Evolutionary conservation across 2,888 invertebrate genomes (phyloP).

Genomic region (Napeogenes inachia): DNA sequence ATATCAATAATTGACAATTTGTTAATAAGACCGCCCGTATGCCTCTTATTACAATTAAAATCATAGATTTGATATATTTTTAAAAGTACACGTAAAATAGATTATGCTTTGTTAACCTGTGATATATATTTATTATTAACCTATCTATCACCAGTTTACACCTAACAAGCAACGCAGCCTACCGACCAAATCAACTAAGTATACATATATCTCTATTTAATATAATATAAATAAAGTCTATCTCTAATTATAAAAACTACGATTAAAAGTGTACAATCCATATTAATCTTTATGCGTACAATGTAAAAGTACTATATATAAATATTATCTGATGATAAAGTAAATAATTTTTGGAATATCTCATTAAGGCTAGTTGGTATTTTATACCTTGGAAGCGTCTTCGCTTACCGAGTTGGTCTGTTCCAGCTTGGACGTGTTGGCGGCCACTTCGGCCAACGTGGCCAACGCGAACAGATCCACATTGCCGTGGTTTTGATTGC

Average conservation of each 20-base stretch:
- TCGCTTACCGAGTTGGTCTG: constrained; percentile 55
- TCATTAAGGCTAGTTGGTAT: constrained; percentile 70
- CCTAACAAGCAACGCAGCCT: constrained; percentile 67
- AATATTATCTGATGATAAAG: constrained; percentile 74
- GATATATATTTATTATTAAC: constrained; percentile 43
- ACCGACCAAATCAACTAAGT: constrained; percentile 49
- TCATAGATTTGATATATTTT: constrained; percentile 20
- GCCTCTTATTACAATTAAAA: constrained; percentile 21
- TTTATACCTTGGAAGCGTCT: constrained; percentile 67
- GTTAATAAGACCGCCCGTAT: constrained; percentile 31
- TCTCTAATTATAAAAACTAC: constrained; percentile 70
- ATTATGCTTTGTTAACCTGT: constrained; percentile 66
- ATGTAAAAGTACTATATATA: constrained; percentile 75
- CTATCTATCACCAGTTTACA: constrained; percentile 56
- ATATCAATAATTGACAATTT: constrained; percentile 32
- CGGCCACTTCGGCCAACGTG: constrained; percentile 82
- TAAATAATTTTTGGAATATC: constrained; percentile 76
- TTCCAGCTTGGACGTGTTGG: constrained; percentile 71
- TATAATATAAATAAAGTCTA: constrained; percentile 69
- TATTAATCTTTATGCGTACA: constrained; percentile 69
- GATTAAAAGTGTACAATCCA: constrained; percentile 71
- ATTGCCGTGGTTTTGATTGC: constrained; percentile 47
- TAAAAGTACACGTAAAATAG: constrained; percentile 39
- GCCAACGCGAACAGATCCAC: constrained; percentile 76
- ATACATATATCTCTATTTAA: constrained; percentile 59